Evolutionary conservation across 1,140 invertebrate species (phyloP), one percentile per base, ranked within the genome.

Genomic region (Habropoda laboriosa): DNA sequence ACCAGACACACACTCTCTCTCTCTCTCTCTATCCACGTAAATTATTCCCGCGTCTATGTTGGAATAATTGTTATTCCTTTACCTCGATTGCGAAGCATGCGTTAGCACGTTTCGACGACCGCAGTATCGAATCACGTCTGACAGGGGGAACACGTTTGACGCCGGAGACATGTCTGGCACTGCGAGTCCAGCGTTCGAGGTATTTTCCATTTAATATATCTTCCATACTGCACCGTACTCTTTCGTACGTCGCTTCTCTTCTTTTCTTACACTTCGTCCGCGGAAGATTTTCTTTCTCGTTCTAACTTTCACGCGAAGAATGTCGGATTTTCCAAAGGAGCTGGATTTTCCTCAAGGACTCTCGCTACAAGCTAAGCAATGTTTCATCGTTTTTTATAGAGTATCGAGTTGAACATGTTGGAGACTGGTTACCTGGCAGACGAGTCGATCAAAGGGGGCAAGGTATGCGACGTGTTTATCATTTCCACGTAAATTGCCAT

Each of bases 141-240:
- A 51, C 47, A 10, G 13, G 21, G 61, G 12, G 5, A 67, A 35
- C 10, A 83, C 49, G 38, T 49, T 45, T 64, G n/a, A n/a, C 30
- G 16, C 30, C 10, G 18, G 57, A 40, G 63, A 55, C 1, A 87
- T 88, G 86, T 49, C 84, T 47, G 86, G 64, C 18, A 38, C 21
- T 1, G 55, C 18, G n/a, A 87, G 86, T 70, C 51, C 55, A 6
- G 66, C 32, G 0, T 87, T 83, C 35, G 76, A 87, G 82, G 86
- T 88, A 82, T 76, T 63, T 32, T 55, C 18, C 16, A 47, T 57
- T 58, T 57, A 24, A 35, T 49, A 30, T 57, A 13, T 38, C 8
- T 13, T 51, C 0, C n/a, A 21, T 18, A 18, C 3, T 32, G 8
- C 3, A 8, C 18, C 13, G 1, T 53, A 2, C n/a, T 16, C 30